Conservation (phyloP, 2,113 vertebrate species). For the Colistium nudipinnis region DNA sequence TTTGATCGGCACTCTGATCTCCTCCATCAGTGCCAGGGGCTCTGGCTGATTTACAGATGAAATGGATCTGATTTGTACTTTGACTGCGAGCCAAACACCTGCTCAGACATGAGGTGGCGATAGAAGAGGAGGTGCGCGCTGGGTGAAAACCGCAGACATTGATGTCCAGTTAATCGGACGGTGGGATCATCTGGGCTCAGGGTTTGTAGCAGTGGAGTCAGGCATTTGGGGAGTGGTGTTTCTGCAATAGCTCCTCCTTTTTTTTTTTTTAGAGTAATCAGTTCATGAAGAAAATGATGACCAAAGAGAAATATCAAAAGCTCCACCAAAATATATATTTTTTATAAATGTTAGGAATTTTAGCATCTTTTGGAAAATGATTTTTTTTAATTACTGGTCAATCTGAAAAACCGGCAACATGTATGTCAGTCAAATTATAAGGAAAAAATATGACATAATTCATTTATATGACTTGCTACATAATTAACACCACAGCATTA, state of each 20-base stretch:
- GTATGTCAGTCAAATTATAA: neutral
- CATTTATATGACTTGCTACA: too few species aligned
- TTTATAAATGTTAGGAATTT: too few species aligned
- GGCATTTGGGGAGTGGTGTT: neutral
- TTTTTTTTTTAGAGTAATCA: too few species aligned
- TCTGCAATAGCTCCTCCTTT: too few species aligned
- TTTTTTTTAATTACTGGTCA: neutral
- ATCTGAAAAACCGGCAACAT: neutral
- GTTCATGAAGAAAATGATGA: neutral
- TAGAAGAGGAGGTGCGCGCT: constrained; percentile 36
- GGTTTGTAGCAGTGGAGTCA: neutral
- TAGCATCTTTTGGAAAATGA: neutral
- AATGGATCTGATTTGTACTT: constrained; percentile 74
- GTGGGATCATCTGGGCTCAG: constrained; percentile 46
- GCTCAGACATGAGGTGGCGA: constrained; percentile 56
- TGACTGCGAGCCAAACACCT: constrained; percentile 76
- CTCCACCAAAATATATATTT: too few species aligned
- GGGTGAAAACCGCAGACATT: constrained; percentile 47
- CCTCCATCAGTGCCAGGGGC: constrained; percentile 67
- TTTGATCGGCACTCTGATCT: constrained; percentile 76
- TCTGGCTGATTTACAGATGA: constrained; percentile 79
- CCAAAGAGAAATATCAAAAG: neutral
- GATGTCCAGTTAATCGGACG: constrained; percentile 34
- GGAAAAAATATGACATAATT: too few species aligned
- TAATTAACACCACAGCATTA: too few species aligned